A percentile compares a stretch with the other conserved stretches of the same genome.
phyloP scores from a whole-genome alignment of 2,797 vertebrate species.

The Leontopithecus rosalia region DNA sequence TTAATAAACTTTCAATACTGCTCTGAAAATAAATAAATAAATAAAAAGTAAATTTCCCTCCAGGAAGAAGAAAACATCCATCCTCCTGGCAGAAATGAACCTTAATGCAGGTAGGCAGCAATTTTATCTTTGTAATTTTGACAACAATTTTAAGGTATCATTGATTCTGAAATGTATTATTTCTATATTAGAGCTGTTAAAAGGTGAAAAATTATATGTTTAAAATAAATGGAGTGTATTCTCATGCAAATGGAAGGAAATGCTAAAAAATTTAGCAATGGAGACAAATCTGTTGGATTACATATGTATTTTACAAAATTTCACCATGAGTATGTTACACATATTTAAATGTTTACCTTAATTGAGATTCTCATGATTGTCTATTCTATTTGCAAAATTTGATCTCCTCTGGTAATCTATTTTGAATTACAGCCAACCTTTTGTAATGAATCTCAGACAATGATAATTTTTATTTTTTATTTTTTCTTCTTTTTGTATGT shows the following conservation, averaged over 20 bases:
- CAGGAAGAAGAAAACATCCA: not conserved
- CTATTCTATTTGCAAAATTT: not conserved
- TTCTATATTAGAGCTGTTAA: not conserved
- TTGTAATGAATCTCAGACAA: not conserved
- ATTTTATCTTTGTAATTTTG: not conserved
- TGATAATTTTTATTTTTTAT: not conserved
- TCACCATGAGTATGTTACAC: not conserved
- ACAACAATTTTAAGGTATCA: not conserved
- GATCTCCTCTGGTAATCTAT: not conserved
- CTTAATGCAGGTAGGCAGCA: not conserved
- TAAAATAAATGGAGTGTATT: not conserved
- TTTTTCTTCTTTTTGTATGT: not conserved
- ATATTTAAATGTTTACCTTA: conserved; percentile 35
- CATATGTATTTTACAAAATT: not conserved
- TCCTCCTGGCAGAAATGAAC: not conserved
- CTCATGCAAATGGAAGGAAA: not conserved
- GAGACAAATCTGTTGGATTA: not conserved
- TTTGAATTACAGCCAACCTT: conserved; percentile 32
- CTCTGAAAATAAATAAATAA: too few species aligned
- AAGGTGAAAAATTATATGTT: not conserved
- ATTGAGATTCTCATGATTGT: not conserved
- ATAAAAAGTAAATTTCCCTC: not conserved
- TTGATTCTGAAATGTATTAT: not conserved
- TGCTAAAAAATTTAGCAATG: not conserved
- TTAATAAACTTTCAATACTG: too few species aligned